Evolutionary conservation across 2,113 vertebrate genomes (phyloP).

Genomic region (Sciurus niger): DNA sequence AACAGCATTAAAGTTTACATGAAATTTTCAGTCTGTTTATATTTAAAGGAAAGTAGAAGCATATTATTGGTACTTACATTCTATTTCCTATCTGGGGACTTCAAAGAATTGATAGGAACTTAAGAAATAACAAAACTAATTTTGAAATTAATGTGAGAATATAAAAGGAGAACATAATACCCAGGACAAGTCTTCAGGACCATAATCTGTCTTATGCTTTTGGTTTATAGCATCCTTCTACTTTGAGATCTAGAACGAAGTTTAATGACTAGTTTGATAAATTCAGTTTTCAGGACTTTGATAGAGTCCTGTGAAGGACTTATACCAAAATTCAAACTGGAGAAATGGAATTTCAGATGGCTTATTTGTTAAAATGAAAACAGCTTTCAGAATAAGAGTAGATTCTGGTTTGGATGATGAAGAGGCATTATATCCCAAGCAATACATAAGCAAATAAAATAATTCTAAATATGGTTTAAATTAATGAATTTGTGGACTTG

Average conservation of each 20-base stretch:
- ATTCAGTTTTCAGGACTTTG: neutral
- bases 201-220: neutral
- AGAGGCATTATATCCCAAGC: neutral
- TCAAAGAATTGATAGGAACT: neutral
- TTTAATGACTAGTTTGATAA: neutral
- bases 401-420: neutral
- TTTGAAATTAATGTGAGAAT: neutral
- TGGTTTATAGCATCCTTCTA: neutral
- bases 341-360: neutral
- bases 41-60: neutral
- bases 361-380: neutral
- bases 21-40: neutral
- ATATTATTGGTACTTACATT: neutral
- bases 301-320: neutral
- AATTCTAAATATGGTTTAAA: neutral
- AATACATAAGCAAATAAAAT: neutral
- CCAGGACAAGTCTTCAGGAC: neutral
- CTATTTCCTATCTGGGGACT: slow-evolving; percentile 14
- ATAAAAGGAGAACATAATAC: neutral
- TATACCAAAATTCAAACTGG: neutral
- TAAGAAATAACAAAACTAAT: neutral
- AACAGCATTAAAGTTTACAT: neutral
- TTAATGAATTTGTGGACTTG: neutral
- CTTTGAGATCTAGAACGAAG: neutral
- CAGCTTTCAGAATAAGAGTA: slow-evolving; percentile 28